These are phyloP conservation scores for Agelaius phoeniceus DNA, from an alignment of 2,113 vertebrate genomes.

Conservation along the genomic window DNA sequence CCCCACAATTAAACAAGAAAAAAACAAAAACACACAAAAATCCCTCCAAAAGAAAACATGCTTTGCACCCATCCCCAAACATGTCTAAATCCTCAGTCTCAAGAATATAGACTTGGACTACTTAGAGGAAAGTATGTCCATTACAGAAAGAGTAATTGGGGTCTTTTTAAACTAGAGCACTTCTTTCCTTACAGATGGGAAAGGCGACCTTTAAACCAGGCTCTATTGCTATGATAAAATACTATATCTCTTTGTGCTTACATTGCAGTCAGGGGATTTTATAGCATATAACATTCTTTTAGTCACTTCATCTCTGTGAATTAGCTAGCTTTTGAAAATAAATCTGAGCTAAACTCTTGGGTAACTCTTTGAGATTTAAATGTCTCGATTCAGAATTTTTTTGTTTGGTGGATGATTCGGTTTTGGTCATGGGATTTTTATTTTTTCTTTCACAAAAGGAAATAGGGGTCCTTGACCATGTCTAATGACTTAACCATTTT, in stretches of 20 bases:
- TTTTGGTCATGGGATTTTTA: not conserved
- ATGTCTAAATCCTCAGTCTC: not conserved
- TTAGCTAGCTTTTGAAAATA: not conserved
- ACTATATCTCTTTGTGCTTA: not conserved
- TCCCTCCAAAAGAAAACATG: not conserved
- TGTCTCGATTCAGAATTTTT: not conserved
- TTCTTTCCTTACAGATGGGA: not conserved
- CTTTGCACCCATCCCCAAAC: accelerated
- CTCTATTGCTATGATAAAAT: not conserved
- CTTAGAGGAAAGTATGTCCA: not conserved
- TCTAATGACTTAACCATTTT: not conserved
- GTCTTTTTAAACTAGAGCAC: not conserved
- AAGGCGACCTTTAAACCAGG: not conserved
- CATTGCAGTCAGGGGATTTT: not conserved
- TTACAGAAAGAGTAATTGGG: not conserved
- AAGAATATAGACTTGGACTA: not conserved
- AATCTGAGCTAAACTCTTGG: not conserved
- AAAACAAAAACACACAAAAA: too few relatives aligned
- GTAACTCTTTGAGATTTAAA: not conserved
- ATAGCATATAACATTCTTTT: not conserved
- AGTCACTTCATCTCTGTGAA: not conserved
- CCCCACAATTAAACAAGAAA: not conserved
- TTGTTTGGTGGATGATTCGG: not conserved
- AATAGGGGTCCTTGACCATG: not conserved
- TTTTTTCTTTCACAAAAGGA: not conserved